Base-by-base conservation (phyloP, 2,797 vertebrate genomes). In the Nyctibius grandis region DNA sequence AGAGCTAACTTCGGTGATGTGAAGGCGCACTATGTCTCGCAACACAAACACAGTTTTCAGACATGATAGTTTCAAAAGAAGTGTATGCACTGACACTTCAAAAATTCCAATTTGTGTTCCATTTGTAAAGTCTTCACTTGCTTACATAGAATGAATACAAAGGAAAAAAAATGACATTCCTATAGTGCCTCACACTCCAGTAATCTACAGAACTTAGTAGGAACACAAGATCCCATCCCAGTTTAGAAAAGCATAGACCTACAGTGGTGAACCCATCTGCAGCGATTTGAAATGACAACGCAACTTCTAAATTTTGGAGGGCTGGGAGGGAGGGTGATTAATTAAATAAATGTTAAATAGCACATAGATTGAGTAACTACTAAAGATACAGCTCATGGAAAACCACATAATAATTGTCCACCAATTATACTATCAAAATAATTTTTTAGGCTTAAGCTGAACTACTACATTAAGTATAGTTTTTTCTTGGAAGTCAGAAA, bases 271-370 rank as follows among this genome's bases (percentile, higher is more conserved):
- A 82, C n/a, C 65, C 2, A 19, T 31, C 23, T 65, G 9, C 29
- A 68, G 29, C 17, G 12, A n/a, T 61, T 70, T 89, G 47, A 94
- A 93, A 86, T 4, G 1, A 50, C 53, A 84, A 29, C 9, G 26
- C 4, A 60, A 45, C 6, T n/a, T 63, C 23, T 56, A 36, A 34
- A 53, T 77, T 76, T 53, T 5, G 9, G 10, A 7, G 2, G 19
- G 14, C 9, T 72, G 6, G 19, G 25, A 61, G 3, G 9, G 19
- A 68, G 15, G 8, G 3, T 0, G 1, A 44, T 68, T 73, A 72
- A 57, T 31, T 84, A 53, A 73, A 40, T 36, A 51, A 61, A 51
- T 51, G 15, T 53, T 81, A 73, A 70, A 56, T 20, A 61, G 42
- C 3, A 80, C 15, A 73, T 26, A 59, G 76, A 65, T 10, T 54